Base-by-base conservation (phyloP, 2,888 invertebrate genomes). In the Limnephilus lunatus region DNA sequence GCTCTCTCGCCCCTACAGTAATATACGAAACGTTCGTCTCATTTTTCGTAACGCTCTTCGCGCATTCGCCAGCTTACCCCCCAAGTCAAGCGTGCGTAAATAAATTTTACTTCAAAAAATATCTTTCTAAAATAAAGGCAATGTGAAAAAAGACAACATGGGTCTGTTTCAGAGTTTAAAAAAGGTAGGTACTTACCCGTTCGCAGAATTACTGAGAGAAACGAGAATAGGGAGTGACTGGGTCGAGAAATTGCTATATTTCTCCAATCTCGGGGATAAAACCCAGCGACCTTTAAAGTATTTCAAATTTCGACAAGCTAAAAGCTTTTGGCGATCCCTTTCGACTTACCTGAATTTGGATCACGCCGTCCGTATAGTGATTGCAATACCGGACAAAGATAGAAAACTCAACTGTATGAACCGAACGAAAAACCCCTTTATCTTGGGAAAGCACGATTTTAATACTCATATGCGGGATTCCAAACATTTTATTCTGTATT, bases 241-340 rank as follows among this genome's bases (percentile, higher is more conserved):
- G 68, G 68, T 68, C 25, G 25, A 68, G 68, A 25, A 25, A 25
- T 68, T 68, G 68, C 68, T 25, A 68, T 68, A 68, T 68, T 53
- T 25, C 19, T 68, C 68, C 68, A 7, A 25, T 68, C 25, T 68
- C 25, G 68, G n/a, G 53, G n/a, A 9, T 31, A 7, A n/a, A 82
- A 31, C 32, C 19, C 32, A 15, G 19, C 82, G 82, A 82, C 82
- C 82, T 82, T 82, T 32, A 82, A 82, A 86, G 86, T n/a, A 86
- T 86, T 44, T 86, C 44, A 15, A 48, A n/a, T 86, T 86, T 44
- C 14, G 30, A 11, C 48, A 35, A 30, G 86, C 86, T 44, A 86
- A 44, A 86, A 86, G 86, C 48, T 44, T 86, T 86, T 86, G 11
- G 35, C n/a, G 30, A 86, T 86, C 86, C 14, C n/a, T 86, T 48